Conservation (phyloP, 2,888 invertebrate genomes). For the Athalia circularis region DNA sequence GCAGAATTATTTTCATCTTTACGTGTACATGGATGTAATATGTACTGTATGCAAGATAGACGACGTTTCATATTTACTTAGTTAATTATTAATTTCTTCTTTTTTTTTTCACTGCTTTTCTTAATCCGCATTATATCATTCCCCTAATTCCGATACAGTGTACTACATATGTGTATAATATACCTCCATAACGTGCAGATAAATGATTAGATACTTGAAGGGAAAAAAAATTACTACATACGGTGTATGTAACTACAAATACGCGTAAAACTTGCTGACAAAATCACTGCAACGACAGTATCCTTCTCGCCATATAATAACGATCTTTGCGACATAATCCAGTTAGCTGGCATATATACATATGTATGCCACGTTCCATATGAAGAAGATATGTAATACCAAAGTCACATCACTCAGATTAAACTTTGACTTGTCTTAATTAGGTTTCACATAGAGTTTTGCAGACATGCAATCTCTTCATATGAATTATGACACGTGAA, state of each 20-base stretch:
- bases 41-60: too few species aligned
- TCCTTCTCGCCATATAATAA: background rate
- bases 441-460: slow-evolving; percentile 31
- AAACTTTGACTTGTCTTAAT: slow-evolving; percentile 46
- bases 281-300: slow-evolving; percentile 34
- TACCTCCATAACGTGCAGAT: background rate
- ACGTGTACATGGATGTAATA: too few species aligned
- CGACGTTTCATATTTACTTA: too few species aligned
- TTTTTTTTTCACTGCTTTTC: too few species aligned
- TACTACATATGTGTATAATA: too few species aligned
- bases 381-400: slow-evolving; percentile 9
- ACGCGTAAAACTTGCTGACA: slow-evolving; percentile 18
- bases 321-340: slow-evolving; percentile 40
- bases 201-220: slow-evolving; percentile 7
- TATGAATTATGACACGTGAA: too few species aligned
- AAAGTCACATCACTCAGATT: slow-evolving; percentile 44
- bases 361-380: background rate
- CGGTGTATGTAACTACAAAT: background rate
- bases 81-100: too few species aligned
- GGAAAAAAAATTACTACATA: too few species aligned
- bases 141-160: too few species aligned
- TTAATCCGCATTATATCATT: too few species aligned
- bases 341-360: slow-evolving; percentile 14
- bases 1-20: too few species aligned
- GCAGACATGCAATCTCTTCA: background rate